Evolutionary conservation across 92 coral and sea anemone species (phyloP).

Genomic region (Metridium senile): DNA sequence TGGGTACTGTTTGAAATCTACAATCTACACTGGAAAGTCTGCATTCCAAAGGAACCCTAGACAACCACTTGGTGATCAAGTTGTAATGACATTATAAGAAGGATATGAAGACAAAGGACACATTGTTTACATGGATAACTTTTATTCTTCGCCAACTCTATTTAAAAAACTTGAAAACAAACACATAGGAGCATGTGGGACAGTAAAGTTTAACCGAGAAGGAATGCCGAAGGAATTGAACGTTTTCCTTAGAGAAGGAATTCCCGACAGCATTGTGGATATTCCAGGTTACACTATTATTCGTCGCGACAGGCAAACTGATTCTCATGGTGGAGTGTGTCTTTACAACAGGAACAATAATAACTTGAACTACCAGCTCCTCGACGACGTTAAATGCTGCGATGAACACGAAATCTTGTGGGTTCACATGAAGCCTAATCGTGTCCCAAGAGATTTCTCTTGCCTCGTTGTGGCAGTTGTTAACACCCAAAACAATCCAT

Average conservation of each 20-base stretch:
- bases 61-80: constrained; percentile 10
- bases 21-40: constrained; percentile 53
- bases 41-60: constrained; percentile 1
- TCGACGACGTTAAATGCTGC: constrained; percentile 35
- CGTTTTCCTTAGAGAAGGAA: constrained; percentile 23
- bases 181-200: constrained; percentile 68
- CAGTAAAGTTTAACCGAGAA: constrained; percentile 19
- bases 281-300: constrained; percentile 34
- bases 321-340: constrained; percentile 45
- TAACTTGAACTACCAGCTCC: constrained; percentile 23
- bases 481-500: constrained; percentile 40
- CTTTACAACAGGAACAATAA: constrained; percentile 23
- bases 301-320: constrained; percentile 25
- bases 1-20: constrained; percentile 48
- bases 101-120: constrained; percentile 59
- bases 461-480: constrained; percentile 29
- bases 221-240: background rate
- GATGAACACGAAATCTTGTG: constrained; percentile 17
- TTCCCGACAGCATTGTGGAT: constrained; percentile 31
- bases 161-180: constrained; percentile 42
- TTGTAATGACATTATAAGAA: constrained; percentile 23
- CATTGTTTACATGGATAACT: constrained; percentile 55
- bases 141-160: constrained; percentile 43
- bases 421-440: constrained; percentile 35
- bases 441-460: constrained; percentile 44